Conservation (phyloP, 2,888 invertebrate species). For the Drosophila subquinaria region DNA sequence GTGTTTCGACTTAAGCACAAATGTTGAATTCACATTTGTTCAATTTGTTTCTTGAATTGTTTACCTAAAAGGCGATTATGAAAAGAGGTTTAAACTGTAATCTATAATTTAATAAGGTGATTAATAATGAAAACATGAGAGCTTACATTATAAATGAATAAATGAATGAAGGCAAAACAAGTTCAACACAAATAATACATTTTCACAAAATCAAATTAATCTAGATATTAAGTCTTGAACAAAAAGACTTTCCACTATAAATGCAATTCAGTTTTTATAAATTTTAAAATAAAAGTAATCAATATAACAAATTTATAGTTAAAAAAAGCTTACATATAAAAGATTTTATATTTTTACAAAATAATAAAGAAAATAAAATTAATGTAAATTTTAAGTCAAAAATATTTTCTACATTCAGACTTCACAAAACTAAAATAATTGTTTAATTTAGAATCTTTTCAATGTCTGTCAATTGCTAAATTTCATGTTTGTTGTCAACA, state of each 20-base stretch:
- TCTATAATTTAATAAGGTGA: background rate
- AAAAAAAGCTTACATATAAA: too few species aligned
- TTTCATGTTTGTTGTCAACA: background rate
- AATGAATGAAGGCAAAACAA: background rate
- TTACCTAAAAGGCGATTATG: background rate
- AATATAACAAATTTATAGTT: too few species aligned
- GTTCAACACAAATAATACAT: background rate
- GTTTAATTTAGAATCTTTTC: background rate
- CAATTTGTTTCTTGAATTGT: slow-evolving; percentile 58
- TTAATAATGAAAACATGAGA: background rate
- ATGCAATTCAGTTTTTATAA: background rate
- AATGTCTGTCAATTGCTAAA: slow-evolving; percentile 3
- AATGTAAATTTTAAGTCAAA: too few species aligned
- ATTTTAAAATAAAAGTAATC: too few species aligned
- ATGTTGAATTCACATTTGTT: slow-evolving; percentile 50
- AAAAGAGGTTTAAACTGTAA: background rate
- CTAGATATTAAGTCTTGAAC: background rate
- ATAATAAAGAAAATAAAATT: too few species aligned
- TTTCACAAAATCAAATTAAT: background rate
- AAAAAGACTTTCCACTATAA: background rate
- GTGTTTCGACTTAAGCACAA: slow-evolving; percentile 11
- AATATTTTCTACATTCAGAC: too few species aligned
- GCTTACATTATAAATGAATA: background rate
- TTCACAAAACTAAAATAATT: background rate
- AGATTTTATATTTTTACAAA: background rate